phyloP scores from a whole-genome alignment of 2,888 invertebrate genomes.

The Sacculina carcini region DNA sequence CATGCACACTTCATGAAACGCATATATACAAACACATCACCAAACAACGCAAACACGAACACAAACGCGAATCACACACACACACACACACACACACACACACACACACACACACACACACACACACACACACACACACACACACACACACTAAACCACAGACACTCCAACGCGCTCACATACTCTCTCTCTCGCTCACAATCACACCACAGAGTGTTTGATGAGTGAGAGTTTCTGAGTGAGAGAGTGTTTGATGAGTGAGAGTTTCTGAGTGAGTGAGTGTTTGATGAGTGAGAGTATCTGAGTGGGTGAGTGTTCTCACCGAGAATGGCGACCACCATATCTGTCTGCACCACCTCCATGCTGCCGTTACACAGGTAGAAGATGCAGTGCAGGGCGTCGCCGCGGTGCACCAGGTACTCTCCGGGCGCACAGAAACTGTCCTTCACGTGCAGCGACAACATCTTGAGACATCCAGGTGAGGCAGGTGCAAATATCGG shows the following conservation, averaged over 20 bases:
- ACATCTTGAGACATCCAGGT: slow-evolving; percentile 72
- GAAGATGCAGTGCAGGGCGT: slow-evolving; percentile 74
- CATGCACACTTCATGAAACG: too few relatives aligned
- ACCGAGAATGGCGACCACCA: slow-evolving; percentile 93
- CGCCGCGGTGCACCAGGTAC: slow-evolving; percentile 76
- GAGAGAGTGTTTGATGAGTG: too few relatives aligned
- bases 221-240: neutral
- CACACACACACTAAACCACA: too few relatives aligned
- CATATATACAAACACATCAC: too few relatives aligned
- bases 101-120: neutral
- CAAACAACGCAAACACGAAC: too few relatives aligned
- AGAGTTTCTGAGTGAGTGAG: neutral
- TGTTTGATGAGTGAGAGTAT: neutral
- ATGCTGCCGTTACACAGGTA: slow-evolving; percentile 89
- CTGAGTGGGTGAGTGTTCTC: slow-evolving; percentile 20
- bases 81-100: too few relatives aligned
- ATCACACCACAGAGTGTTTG: neutral
- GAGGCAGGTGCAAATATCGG: slow-evolving; percentile 85
- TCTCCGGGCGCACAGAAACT: slow-evolving; percentile 93
- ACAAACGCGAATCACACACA: too few relatives aligned
- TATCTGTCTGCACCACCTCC: slow-evolving; percentile 85
- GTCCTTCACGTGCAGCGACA: slow-evolving; percentile 71
- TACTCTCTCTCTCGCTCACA: neutral
- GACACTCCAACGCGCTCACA: too few relatives aligned
- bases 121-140: neutral